Percentiles rank a stretch among this genome's conserved stretches.
Evolutionary conservation across 2,888 invertebrate species (phyloP).

Genomic region (Dermolepida albohirtum): DNA sequence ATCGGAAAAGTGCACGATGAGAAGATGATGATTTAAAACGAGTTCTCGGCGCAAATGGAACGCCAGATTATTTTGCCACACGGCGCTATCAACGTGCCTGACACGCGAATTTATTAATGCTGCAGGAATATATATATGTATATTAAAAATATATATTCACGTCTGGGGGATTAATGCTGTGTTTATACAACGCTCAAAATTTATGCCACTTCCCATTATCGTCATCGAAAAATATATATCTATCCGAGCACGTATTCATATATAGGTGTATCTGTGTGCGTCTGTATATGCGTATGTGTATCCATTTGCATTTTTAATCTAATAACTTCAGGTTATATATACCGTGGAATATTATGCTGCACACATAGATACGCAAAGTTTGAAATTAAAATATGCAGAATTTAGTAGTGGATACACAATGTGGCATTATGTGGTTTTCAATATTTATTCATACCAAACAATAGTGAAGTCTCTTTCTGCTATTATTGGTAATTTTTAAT

Average conservation of each 20-base stretch:
- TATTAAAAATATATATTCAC: conserved; percentile 28
- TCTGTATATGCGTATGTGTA: neutral
- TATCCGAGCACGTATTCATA: neutral
- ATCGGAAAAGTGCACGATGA: conserved; percentile 27
- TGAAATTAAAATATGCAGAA: too few relatives aligned
- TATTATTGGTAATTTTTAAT: too few relatives aligned
- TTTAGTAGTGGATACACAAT: too few relatives aligned
- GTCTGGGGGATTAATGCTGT: conserved; percentile 20
- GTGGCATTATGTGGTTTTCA: too few relatives aligned
- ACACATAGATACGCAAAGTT: neutral
- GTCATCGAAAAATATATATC: conserved; percentile 8
- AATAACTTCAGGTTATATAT: conserved; percentile 15
- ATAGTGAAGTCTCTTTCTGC: too few relatives aligned
- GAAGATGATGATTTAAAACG: conserved; percentile 35
- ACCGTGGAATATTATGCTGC: too few relatives aligned
- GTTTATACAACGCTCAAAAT: conserved; percentile 26
- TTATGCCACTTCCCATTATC: conserved; percentile 24
- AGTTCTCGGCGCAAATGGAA: conserved; percentile 17
- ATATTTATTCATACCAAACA: too few relatives aligned
- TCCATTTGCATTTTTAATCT: conserved; percentile 23
- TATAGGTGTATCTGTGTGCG: neutral
- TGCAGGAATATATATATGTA: conserved; percentile 15
- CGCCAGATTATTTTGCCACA: conserved; percentile 12
- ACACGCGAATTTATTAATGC: conserved; percentile 28
- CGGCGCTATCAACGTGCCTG: conserved; percentile 26